Evolutionary conservation across 1,140 invertebrate species (phyloP), one percentile per base, ranked within the genome.

Genomic region (Drosophila rufa): DNA sequence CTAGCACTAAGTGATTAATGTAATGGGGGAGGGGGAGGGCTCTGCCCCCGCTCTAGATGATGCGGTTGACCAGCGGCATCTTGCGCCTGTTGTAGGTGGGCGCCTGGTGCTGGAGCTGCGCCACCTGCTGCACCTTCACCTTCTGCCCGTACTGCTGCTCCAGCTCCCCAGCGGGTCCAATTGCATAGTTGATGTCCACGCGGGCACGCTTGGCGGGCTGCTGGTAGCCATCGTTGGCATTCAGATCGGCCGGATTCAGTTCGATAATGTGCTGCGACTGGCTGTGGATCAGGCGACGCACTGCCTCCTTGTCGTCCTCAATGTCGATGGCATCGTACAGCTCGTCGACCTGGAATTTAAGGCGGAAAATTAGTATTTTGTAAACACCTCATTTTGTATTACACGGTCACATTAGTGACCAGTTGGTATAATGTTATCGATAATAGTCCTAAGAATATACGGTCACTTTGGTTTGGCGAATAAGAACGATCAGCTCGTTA

Each of bases 31-130:
- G 9, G 15, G 43, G 9, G 19, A 14, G 59, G 40, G 40, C 51
- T 55, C 36, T 59, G 64, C 27, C 62, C 59, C 25, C 67, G n/a
- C 48, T 53, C 81, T 94, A 93, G 22, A 94, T 94, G 50, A 95
- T 94, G 79, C 94, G 82, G 80, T 94, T 95, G 15, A 95, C 94
- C 61, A 95, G 93, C 46, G 94, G 94, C 62, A 94, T 94, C 89
- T 95, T 95, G 61, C 94, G 93, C 60, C 94, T 86, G 86, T 94
- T 95, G 25, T 91, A 92, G 9, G 81, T 90, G 58, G 80, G 59
- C 33, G 60, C 75, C 38, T 83, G 82, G 38, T 70, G 61, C 27
- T 80, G 80, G 9, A 64, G 22, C 19, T 83, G 81, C 8, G 64
- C 22, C 22, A 89, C 73, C 50, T 81, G 86, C 40, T 90, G 85